A percentile compares a stretch with the other conserved stretches of the same genome.
phyloP scores from a whole-genome alignment of 2,888 invertebrate species.

The Neoascia interrupta region DNA sequence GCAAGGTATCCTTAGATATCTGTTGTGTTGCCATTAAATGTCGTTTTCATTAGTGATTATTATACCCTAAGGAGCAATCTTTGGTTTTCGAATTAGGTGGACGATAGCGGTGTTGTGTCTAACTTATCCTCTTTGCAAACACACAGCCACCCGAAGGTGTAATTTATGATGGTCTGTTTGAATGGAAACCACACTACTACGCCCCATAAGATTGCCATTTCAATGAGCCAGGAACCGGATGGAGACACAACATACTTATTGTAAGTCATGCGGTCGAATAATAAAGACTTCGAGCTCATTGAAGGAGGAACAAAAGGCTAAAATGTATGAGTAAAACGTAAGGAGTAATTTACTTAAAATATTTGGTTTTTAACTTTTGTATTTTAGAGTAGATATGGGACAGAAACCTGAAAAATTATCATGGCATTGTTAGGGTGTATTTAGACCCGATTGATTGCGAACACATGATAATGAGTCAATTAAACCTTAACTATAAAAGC shows the following conservation, averaged over 20 bases:
- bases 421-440: no score
- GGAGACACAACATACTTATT: constrained; percentile 31
- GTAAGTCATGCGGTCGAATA: constrained; percentile 20
- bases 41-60: constrained; percentile 70
- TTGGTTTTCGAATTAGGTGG: constrained; percentile 69
- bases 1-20: constrained; percentile 65
- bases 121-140: constrained; percentile 39
- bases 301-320: no score
- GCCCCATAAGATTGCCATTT: neutral
- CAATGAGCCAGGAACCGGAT: constrained; percentile 46
- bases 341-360: no score
- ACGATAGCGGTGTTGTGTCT: constrained; percentile 39
- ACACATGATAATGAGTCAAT: no score
- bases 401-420: no score
- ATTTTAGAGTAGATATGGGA: no score
- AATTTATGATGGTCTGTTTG: constrained; percentile 63
- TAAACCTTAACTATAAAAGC: no score
- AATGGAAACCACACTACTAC: constrained; percentile 45
- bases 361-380: no score
- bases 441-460: no score
- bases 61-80: constrained; percentile 68
- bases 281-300: constrained; percentile 19
- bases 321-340: no score
- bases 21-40: constrained; percentile 67
- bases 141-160: constrained; percentile 48